Base-by-base conservation (phyloP, 2,113 vertebrate genomes). In the Coryphaenoides rupestris region DNA sequence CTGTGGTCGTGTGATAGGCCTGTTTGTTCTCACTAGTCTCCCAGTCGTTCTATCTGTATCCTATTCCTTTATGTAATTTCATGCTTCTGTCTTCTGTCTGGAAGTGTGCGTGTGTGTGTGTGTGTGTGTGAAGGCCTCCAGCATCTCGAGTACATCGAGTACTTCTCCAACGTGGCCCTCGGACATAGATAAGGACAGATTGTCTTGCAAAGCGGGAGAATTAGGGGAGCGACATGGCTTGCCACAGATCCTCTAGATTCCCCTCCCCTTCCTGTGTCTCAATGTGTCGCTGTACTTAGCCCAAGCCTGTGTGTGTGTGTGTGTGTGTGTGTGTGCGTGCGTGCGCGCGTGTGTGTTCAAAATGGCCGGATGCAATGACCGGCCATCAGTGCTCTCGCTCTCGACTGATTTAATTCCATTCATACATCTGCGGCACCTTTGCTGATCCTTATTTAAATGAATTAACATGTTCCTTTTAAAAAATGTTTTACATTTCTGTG, bases 1-100 rank as follows among this genome's bases (percentile, higher is more conserved):
- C 90, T 89, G 87, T 85, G 90, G 90, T 88, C 70, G 84, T 84
- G 83, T 89, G 89, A 89, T 91, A 90, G 62, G 85, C 77, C 88
- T 84, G 75, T 83, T 84, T 87, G 83, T 84, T 82, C 83, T 74
- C 80, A 78, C 82, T 89, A 80, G 84, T 82, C 80, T 75, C 71
- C 74, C 78, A 81, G 75, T 82, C 75, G 81, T 89, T 89, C 82
- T 91, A 86, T 92, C 87, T 89, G 77, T 74, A 82, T 84, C 68
- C 52, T 69, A 79, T 79, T 84, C 71, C 83, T 81, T 82, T 58
- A 84, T 89, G 88, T 89, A 86, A 90, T 91, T 92, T 77, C 79
- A 87, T 79, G 79, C 82, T 68, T 81, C 77, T 75, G 66, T 85
- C 70, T 80, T 75, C 65, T 70, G 56, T 68, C 64, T 46, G 52